These are phyloP conservation scores for Phragmatobia fuliginosa DNA, from an alignment of 2,888 invertebrate species.

Conservation along the genomic window DNA sequence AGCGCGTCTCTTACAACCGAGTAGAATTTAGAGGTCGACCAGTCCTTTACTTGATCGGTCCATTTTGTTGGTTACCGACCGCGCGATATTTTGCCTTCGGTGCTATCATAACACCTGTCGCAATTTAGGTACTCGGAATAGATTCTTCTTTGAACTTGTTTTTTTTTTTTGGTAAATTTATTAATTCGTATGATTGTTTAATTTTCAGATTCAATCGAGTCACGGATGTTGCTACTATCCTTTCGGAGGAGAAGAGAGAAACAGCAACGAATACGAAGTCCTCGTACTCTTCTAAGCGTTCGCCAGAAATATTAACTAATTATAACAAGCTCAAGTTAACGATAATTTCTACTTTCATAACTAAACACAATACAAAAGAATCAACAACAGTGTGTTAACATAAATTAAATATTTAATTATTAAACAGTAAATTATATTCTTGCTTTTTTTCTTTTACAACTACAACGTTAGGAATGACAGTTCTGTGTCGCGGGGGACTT, in stretches of 20 bases:
- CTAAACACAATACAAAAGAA: not conserved
- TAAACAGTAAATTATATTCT: not conserved
- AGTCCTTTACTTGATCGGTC: no score
- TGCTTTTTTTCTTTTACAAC: not conserved
- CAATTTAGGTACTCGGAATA: no score
- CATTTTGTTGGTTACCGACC: no score
- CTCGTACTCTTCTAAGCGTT: constrained; percentile 81
- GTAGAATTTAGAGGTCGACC: no score
- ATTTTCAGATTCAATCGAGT: constrained; percentile 88
- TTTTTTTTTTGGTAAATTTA: no score
- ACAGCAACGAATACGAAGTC: constrained; percentile 89
- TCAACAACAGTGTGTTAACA: not conserved
- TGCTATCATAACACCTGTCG: no score
- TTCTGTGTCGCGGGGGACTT: no score
- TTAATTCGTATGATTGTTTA: not conserved
- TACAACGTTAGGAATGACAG: no score
- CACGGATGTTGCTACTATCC: constrained; percentile 89
- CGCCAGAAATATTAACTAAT: not conserved
- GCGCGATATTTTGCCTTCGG: no score
- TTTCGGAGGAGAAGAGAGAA: constrained; percentile 89
- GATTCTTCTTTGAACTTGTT: no score
- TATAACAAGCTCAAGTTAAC: not conserved
- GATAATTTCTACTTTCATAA: not conserved
- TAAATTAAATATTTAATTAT: not conserved
- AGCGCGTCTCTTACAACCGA: no score